These are phyloP conservation scores for Meriones unguiculatus DNA, from an alignment of 2,113 vertebrate species.

Conservation along the genomic window DNA sequence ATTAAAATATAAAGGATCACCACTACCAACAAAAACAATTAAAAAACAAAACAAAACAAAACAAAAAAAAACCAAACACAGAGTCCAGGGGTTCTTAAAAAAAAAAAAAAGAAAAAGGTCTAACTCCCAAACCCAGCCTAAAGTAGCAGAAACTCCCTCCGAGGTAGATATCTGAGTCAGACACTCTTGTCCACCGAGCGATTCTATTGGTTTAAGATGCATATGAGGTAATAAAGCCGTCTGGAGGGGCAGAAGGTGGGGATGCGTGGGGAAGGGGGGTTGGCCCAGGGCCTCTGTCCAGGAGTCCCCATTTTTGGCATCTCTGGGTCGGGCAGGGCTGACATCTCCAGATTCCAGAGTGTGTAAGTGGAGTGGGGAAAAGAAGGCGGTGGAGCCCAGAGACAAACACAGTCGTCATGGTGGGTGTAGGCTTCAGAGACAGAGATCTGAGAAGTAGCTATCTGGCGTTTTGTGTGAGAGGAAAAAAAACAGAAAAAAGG, in stretches of 20 bases:
- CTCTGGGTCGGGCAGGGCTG: constrained; percentile 78
- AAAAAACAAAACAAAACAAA: not conserved
- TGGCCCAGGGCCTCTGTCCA: constrained; percentile 75
- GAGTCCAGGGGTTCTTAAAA: constrained; percentile 57
- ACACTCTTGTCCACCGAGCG: constrained; percentile 82
- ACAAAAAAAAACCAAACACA: constrained; percentile 13
- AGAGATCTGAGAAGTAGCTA: constrained; percentile 33
- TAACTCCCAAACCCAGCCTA: constrained; percentile 75
- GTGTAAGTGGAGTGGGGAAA: constrained; percentile 62
- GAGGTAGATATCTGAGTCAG: constrained; percentile 85
- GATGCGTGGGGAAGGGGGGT: constrained; percentile 51
- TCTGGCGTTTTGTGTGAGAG: constrained; percentile 7
- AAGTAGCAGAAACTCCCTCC: constrained; percentile 84
- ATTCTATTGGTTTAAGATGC: constrained; percentile 85
- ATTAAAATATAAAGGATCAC: constrained; percentile 67
- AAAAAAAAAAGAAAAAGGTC: constrained; percentile 37
- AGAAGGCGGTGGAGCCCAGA: constrained; percentile 20
- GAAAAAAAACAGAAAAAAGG: not conserved
- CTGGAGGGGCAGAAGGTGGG: constrained; percentile 71
- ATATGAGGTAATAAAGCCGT: constrained; percentile 84
- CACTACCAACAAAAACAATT: constrained; percentile 40
- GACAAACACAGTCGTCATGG: not conserved
- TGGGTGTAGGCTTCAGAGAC: not conserved
- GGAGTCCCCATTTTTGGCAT: constrained; percentile 83
- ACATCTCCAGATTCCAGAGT: constrained; percentile 77